Evolutionary conservation across 2,113 vertebrate species (phyloP).

Genomic region (Strix aluco): DNA sequence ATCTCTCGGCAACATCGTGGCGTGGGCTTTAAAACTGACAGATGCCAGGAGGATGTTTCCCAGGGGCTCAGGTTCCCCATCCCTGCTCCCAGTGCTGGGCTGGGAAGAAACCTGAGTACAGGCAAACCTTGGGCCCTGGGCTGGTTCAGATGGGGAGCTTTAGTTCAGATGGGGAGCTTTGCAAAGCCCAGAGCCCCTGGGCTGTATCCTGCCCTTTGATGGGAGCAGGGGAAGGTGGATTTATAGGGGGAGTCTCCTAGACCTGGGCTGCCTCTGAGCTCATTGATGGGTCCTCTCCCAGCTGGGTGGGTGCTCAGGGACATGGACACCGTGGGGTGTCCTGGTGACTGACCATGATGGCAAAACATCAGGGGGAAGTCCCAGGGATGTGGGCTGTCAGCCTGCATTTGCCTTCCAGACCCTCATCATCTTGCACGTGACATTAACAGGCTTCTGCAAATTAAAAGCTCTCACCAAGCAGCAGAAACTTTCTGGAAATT

Average conservation of each 20-base stretch:
- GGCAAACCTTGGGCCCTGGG: no score
- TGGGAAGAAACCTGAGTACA: fast-evolving
- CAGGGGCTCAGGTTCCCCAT: not conserved
- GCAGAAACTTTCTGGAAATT: not conserved
- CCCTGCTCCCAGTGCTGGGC: not conserved
- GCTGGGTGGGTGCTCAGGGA: not conserved
- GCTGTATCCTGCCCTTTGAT: not conserved
- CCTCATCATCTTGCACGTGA: not conserved
- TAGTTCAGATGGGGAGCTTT: not conserved
- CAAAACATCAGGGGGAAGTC: not conserved
- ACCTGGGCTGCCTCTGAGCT: not conserved
- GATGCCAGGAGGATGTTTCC: not conserved
- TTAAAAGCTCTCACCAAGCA: not conserved
- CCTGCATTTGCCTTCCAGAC: not conserved
- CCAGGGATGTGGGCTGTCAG: fast-evolving
- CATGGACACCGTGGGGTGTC: not conserved
- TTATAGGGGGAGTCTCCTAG: not conserved
- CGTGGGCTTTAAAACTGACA: not conserved
- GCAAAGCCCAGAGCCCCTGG: not conserved
- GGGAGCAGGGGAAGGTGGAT: not conserved
- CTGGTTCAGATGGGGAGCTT: not conserved
- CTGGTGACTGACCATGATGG: not conserved
- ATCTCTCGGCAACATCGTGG: not conserved
- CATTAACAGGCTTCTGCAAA: not conserved
- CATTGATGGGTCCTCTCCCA: not conserved